These are phyloP conservation scores for Heteronetta atricapilla DNA, from an alignment of 2,113 vertebrate genomes.

Conservation along the genomic window DNA sequence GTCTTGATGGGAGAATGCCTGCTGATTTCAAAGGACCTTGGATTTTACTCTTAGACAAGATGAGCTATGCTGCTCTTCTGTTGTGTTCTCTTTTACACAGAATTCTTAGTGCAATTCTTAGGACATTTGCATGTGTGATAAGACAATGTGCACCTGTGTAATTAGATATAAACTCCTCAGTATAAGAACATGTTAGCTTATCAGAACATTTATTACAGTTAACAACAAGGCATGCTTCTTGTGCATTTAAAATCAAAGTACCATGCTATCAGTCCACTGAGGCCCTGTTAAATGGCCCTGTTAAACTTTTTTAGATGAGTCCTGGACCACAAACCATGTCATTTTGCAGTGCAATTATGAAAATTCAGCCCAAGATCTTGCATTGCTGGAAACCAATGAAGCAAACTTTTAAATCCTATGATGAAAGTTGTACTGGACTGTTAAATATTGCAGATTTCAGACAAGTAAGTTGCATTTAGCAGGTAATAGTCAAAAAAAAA, in stretches of 20 bases:
- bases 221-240: background rate
- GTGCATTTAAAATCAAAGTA: background rate
- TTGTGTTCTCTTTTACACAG: background rate
- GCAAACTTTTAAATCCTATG: slow-evolving; percentile 60
- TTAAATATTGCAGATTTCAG: slow-evolving; percentile 71
- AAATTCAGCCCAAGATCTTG: slow-evolving; percentile 65
- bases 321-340: slow-evolving; percentile 10
- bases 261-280: background rate
- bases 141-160: background rate
- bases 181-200: background rate
- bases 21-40: background rate
- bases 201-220: background rate
- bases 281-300: background rate
- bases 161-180: background rate
- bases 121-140: too few species aligned
- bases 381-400: slow-evolving; percentile 74
- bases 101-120: background rate
- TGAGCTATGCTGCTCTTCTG: background rate
- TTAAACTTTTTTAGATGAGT: slow-evolving; percentile 55
- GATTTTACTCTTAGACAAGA: background rate
- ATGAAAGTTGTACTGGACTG: slow-evolving; percentile 36
- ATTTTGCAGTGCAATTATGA: slow-evolving; percentile 66
- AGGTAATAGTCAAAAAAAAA: background rate
- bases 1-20: background rate
- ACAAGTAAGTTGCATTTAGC: slow-evolving; percentile 56